Conservation (phyloP, 2,113 vertebrate species). For the Crotalus tigris region DNA sequence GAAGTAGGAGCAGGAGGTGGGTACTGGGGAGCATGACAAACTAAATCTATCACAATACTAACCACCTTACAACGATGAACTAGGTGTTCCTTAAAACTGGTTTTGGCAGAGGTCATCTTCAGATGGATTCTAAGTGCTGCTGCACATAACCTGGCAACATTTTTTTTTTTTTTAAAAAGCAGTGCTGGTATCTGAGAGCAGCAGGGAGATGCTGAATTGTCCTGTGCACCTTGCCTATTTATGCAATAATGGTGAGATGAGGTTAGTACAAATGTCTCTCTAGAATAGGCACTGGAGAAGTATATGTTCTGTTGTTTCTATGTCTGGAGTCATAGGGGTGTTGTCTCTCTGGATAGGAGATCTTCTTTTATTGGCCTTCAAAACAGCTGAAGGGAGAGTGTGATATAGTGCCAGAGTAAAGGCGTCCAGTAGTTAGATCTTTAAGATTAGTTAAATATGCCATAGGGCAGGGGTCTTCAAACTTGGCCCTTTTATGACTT, state of each 20-base stretch:
- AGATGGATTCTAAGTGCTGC: neutral
- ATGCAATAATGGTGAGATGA: neutral
- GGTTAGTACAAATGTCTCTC: neutral
- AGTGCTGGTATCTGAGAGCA: neutral
- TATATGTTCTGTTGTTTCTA: neutral
- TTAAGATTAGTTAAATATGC: neutral
- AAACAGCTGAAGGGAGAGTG: neutral
- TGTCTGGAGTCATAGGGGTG: neutral
- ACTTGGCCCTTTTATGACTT: no score
- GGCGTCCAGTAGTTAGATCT: neutral
- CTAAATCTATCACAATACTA: neutral
- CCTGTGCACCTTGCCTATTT: neutral
- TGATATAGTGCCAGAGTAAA: neutral
- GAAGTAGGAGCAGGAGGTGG: neutral
- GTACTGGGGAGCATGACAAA: neutral
- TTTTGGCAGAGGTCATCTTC: neutral
- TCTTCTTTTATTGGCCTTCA: neutral
- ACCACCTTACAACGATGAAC: neutral
- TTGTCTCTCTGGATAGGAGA: neutral
- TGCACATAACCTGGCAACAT: neutral
- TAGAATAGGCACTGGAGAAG: neutral
- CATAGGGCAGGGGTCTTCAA: neutral
- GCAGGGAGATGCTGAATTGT: neutral
- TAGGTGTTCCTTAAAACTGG: neutral
- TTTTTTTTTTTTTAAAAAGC: neutral